Percentiles rank a stretch among this genome's conserved stretches.
These are phyloP conservation scores for Nannoperca obscura DNA, from an alignment of 2,797 vertebrate species.

Conservation along the genomic window DNA sequence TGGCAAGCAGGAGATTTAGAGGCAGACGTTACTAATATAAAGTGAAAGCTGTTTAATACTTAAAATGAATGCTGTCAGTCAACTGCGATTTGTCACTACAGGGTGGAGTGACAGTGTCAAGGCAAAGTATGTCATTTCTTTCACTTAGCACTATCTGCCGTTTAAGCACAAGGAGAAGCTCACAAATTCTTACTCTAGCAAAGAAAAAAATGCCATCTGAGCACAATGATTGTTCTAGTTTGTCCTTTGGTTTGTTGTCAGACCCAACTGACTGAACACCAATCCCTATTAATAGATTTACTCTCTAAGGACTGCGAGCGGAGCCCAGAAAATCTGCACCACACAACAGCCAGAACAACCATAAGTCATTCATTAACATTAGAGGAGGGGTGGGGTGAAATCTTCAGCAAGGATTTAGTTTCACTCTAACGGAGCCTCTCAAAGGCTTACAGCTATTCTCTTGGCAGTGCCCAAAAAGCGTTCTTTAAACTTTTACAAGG, in stretches of 20 bases:
- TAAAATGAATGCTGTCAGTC: constrained; percentile 38
- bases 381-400: constrained; percentile 67
- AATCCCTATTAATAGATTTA: constrained; percentile 76
- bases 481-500: constrained; percentile 75
- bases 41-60: constrained; percentile 48
- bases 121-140: constrained; percentile 37
- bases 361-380: constrained; percentile 75
- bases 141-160: constrained; percentile 28
- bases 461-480: constrained; percentile 62
- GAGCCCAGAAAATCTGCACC: constrained; percentile 59
- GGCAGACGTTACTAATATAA: constrained; percentile 39
- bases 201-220: constrained; percentile 26
- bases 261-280: constrained; percentile 61
- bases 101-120: constrained; percentile 23
- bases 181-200: constrained; percentile 16
- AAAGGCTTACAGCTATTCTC: constrained; percentile 77
- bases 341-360: constrained; percentile 65
- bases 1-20: constrained; percentile 55
- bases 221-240: constrained; percentile 35
- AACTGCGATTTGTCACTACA: constrained; percentile 18
- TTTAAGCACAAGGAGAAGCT: constrained; percentile 47
- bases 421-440: constrained; percentile 74
- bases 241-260: constrained; percentile 50
- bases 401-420: constrained; percentile 76
- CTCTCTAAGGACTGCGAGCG: constrained; percentile 47